Evolutionary conservation across 1,140 invertebrate species (phyloP).

Genomic region (Bacillus rossius): DNA sequence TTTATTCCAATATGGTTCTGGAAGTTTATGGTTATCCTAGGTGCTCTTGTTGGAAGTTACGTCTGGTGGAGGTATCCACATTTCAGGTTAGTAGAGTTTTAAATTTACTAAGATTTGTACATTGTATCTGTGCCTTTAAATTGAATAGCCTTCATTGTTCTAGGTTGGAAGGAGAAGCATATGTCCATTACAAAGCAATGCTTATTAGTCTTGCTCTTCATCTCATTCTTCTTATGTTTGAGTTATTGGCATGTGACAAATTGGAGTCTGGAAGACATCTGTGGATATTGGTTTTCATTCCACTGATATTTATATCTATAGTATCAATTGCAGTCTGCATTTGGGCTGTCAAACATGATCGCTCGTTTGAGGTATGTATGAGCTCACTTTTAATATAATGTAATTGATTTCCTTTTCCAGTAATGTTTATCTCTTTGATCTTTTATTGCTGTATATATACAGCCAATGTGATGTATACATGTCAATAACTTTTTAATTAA

Average conservation of each 20-base stretch:
- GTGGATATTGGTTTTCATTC: constrained; percentile 96
- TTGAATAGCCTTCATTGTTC: constrained; percentile 8
- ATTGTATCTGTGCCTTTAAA: background rate
- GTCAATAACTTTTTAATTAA: too few relatives aligned
- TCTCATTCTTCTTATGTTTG: constrained; percentile 93
- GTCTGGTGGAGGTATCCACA: constrained; percentile 95
- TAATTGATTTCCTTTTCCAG: too few relatives aligned
- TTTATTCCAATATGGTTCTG: constrained; percentile 96
- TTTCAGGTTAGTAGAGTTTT: constrained; percentile 57
- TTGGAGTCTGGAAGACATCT: constrained; percentile 82
- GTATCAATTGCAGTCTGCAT: constrained; percentile 95
- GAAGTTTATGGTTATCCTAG: constrained; percentile 86
- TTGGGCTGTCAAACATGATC: constrained; percentile 96
- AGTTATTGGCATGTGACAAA: constrained; percentile 92
- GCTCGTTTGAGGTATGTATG: constrained; percentile 82
- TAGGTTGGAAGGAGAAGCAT: constrained; percentile 91
- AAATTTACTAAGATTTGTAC: background rate
- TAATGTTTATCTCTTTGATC: too few relatives aligned
- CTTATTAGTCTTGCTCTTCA: constrained; percentile 90
- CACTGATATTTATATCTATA: constrained; percentile 92
- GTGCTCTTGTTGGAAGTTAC: constrained; percentile 84
- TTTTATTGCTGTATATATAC: too few relatives aligned
- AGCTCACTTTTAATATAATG: background rate
- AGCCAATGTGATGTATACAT: too few relatives aligned
- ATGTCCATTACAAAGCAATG: constrained; percentile 97